These are phyloP conservation scores for Dusona sp. DNA, from an alignment of 2,888 invertebrate species.

Conservation along the genomic window DNA sequence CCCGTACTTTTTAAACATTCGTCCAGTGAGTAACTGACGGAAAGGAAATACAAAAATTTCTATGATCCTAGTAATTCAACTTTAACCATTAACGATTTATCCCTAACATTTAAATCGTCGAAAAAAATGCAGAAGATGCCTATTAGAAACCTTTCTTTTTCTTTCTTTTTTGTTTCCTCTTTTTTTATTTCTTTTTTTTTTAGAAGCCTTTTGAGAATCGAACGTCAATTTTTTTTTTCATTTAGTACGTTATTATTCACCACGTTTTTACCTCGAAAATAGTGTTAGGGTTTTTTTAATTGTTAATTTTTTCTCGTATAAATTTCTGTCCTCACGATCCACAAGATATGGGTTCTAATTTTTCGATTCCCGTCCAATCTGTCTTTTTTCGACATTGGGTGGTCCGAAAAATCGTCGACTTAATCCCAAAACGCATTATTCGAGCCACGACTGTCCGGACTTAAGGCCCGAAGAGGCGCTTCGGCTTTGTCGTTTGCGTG, in stretches of 20 bases:
- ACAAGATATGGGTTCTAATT: neutral
- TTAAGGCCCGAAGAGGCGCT: constrained; percentile 73
- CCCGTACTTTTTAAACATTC: neutral
- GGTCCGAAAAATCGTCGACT: constrained; percentile 68
- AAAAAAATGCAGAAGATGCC: too few species aligned
- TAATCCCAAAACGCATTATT: constrained; percentile 84
- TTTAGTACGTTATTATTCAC: too few species aligned
- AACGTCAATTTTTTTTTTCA: neutral
- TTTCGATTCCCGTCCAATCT: constrained; percentile 8
- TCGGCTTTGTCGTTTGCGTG: constrained; percentile 76
- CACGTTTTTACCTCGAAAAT: too few species aligned
- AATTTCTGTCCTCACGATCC: constrained; percentile 27
- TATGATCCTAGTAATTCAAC: neutral
- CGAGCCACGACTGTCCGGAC: constrained; percentile 82
- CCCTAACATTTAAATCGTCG: too few species aligned
- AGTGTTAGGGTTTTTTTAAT: neutral
- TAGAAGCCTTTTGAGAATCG: too few species aligned
- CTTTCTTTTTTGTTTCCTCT: too few species aligned
- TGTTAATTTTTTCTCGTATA: neutral
- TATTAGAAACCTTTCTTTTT: too few species aligned
- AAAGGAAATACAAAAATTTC: neutral
- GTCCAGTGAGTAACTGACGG: neutral
- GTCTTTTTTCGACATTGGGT: constrained; percentile 54
- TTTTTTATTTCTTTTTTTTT: too few species aligned
- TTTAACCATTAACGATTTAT: neutral